A percentile compares a stretch with the other conserved stretches of the same genome.
phyloP scores from a whole-genome alignment of 2,888 invertebrate genomes.

The Brachycybe producta region DNA sequence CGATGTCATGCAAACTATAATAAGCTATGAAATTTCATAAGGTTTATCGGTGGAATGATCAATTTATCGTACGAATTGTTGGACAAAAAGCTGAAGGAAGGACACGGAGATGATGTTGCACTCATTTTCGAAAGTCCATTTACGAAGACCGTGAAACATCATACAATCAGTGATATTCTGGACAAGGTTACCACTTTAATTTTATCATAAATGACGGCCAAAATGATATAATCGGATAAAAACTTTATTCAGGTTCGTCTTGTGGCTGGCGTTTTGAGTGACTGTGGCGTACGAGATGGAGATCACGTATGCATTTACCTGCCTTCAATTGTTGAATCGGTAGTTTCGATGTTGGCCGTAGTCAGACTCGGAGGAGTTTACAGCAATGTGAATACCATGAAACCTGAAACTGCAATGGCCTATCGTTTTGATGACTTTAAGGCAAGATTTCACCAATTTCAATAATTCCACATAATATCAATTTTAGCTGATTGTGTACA shows the following conservation, averaged over 20 bases:
- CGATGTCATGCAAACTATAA: not conserved
- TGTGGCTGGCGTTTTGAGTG: not conserved
- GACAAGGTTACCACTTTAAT: slow-evolving; percentile 60
- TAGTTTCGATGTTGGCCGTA: not conserved
- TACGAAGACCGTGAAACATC: slow-evolving; percentile 57
- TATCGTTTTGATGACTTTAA: slow-evolving; percentile 60
- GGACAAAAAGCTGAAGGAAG: slow-evolving; percentile 72
- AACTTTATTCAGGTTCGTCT: slow-evolving; percentile 7
- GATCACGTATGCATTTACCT: slow-evolving; percentile 9
- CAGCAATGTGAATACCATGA: not conserved
- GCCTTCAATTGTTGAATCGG: slow-evolving; percentile 5
- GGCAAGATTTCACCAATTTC: slow-evolving; percentile 25
- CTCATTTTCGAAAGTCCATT: slow-evolving; percentile 84
- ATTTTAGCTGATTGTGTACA: too few species aligned
- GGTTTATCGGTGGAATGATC: slow-evolving; percentile 80
- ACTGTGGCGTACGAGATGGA: slow-evolving; percentile 2
- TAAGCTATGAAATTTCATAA: slow-evolving; percentile 27
- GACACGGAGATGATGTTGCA: slow-evolving; percentile 62
- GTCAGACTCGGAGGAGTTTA: slow-evolving; percentile 1
- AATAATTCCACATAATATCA: not conserved
- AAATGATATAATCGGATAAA: not conserved
- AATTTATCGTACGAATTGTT: slow-evolving; percentile 88
- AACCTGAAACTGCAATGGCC: slow-evolving; percentile 28
- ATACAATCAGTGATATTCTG: slow-evolving; percentile 67
- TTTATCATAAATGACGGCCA: too few species aligned